phyloP scores from a whole-genome alignment of 2,113 vertebrate genomes.

The Poeciliopsis prolifica region DNA sequence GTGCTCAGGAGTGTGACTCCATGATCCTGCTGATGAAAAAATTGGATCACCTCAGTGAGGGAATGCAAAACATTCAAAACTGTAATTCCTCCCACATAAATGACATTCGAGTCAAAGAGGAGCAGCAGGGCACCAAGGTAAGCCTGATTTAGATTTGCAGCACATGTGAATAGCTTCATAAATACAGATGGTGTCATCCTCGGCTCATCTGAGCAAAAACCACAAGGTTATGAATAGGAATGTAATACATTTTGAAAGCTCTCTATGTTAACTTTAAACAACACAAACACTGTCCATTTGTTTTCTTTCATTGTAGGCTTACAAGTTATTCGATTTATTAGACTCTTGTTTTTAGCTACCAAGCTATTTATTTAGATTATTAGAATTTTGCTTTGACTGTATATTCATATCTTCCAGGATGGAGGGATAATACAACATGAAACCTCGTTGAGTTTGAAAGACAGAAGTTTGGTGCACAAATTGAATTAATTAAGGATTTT shows the following conservation, averaged over 20 bases:
- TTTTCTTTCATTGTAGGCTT: background rate
- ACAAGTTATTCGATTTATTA: background rate
- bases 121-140: conserved; percentile 58
- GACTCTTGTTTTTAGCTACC: background rate
- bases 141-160: conserved; percentile 36
- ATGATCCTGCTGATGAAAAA: conserved; percentile 83
- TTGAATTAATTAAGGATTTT: background rate
- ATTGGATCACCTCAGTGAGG: conserved; percentile 80
- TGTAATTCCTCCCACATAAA: conserved; percentile 62
- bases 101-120: conserved; percentile 54
- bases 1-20: conserved; percentile 71
- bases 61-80: conserved; percentile 77
- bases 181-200: background rate
- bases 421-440: background rate
- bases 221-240: no score
- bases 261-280: background rate
- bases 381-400: background rate
- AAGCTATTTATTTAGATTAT: background rate
- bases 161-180: background rate
- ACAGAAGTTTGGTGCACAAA: background rate
- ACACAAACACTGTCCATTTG: background rate
- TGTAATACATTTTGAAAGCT: background rate
- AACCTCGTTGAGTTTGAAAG: background rate
- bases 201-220: background rate
- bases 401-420: background rate